Evolutionary conservation across 2,797 vertebrate genomes (phyloP), one percentile per base, ranked within the genome.

Genomic region (Halcyon leucocephala): DNA sequence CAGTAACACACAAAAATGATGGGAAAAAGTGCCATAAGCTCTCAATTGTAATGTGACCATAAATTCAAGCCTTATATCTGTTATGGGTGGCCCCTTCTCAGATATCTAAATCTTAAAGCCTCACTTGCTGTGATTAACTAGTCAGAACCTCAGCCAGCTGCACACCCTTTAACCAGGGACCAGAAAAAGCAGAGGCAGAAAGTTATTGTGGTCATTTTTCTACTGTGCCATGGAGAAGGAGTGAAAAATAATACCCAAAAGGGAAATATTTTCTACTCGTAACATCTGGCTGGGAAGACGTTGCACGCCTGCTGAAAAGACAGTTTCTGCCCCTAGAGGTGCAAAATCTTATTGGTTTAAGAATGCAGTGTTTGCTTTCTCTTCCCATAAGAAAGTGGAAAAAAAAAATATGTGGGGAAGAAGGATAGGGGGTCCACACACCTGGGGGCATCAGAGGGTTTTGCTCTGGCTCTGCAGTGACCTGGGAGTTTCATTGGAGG

Each of bases 101-200:
- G 80, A 66, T 84, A 67, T 46, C 61, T 79, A 82, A 93, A 96
- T 80, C 77, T 91, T 86, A 85, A 94, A 90, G 31, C 58, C 67
- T 90, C 64, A 24, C 44, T 94, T 67, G 55, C 62, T 82, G 70
- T 89, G 80, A 94, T 91, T 94, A 90, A 81, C 58, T 62, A 55
- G 58, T 24, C 46, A 84, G 89, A 70, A 73, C 62, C 74, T 66
- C 62, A 48, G 89, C 62, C 93, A 95, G 79, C 79, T 86, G 78
- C 49, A 76, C 37, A 41, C 22, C 33, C 29, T 72, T 71, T 69
- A 69, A 64, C 49, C 39, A 46, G 51, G 19, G 41, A 86, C 41
- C 60, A 33, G 55, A 41, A 71, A 77, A 87, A 84, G 26, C 70
- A 77, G 14, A 73, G 35, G 79, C 55, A 87, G 74, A 82, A 77